Base-by-base conservation (phyloP, 1,140 invertebrate genomes). In the Drosophila takahashii region DNA sequence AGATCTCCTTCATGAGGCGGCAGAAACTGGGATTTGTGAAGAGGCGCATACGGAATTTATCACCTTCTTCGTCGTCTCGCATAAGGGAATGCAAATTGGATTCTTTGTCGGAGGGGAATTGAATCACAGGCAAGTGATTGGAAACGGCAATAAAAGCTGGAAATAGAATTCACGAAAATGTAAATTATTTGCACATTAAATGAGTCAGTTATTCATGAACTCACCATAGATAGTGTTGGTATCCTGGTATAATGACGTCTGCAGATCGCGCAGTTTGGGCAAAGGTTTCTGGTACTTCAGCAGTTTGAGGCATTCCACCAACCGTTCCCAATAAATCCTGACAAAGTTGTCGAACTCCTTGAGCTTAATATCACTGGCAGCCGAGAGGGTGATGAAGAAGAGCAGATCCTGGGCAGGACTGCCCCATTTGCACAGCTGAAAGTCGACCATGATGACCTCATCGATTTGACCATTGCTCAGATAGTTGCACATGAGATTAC, bases 401-500 rank as follows among this genome's bases (percentile, higher is more conserved):
- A 89, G 42, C 0, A 93, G 41, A 67, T 93, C 93, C n/a, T 91
- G 41, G 0, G 85, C 91, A 16, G 91, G 91, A 62, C 91, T 92
- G 5, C 83, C 90, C 66, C 84, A 90, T 48, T 91, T 80, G 47
- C 75, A 76, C 3, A 91, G 52, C 83, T 93, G 93, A 54, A 92
- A 93, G 52, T 93, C 93, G 0, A 93, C 51, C 56, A 93, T 83
- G 16, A 91, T 81, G 1, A 91, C 37, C 39, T 87, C 74, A 50
- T 85, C 56, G 9, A 91, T 72, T 1, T 76, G 22, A 0, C 74
- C 84, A 42, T 77, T 39, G 1, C 76, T 18, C 45, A 64, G 83
- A 65, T 92, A 92, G 26, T 90, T 90, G 65, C 92, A 93, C 66
- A 93, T 79, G 0, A 93, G 79, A 59, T 93, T 93, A 42, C 92